Percentiles rank a stretch among this genome's conserved stretches.
Conservation (phyloP, 2,888 invertebrate species). For the Chironomus riparius region DNA sequence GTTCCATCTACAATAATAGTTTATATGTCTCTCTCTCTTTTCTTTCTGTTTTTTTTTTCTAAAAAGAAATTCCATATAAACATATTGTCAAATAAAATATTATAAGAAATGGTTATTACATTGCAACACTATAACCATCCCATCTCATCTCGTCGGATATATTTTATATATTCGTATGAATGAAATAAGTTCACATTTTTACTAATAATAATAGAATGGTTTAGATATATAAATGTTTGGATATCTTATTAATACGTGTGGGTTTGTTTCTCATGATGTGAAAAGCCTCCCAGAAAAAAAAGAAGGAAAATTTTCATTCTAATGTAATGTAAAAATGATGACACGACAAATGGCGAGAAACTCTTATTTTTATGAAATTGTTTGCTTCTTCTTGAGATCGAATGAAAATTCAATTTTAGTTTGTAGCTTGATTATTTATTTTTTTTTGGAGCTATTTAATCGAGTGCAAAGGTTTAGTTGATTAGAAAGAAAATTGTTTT, state of each 20-base stretch:
- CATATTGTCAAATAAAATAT: constrained; percentile 18
- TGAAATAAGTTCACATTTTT: too few relatives aligned
- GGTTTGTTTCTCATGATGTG: neutral
- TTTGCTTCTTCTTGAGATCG: neutral
- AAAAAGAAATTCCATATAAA: neutral
- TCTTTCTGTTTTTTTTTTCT: neutral
- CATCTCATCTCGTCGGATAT: neutral
- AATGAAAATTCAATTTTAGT: neutral
- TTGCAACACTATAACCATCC: neutral
- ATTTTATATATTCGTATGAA: neutral
- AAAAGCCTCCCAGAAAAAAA: neutral
- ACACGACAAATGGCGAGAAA: neutral
- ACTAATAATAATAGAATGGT: too few relatives aligned
- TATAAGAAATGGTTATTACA: constrained; percentile 11
- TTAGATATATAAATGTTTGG: neutral
- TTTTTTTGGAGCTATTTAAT: neutral
- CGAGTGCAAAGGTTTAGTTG: neutral
- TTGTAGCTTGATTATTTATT: neutral
- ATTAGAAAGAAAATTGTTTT: neutral
- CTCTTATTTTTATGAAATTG: neutral
- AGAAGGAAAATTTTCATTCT: neutral
- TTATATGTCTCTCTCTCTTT: neutral
- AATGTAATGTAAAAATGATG: neutral
- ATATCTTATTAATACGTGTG: constrained; percentile 2
- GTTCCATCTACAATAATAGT: neutral